These are phyloP conservation scores for Polyergus mexicanus DNA, from an alignment of 1,140 invertebrate genomes.

Conservation along the genomic window DNA sequence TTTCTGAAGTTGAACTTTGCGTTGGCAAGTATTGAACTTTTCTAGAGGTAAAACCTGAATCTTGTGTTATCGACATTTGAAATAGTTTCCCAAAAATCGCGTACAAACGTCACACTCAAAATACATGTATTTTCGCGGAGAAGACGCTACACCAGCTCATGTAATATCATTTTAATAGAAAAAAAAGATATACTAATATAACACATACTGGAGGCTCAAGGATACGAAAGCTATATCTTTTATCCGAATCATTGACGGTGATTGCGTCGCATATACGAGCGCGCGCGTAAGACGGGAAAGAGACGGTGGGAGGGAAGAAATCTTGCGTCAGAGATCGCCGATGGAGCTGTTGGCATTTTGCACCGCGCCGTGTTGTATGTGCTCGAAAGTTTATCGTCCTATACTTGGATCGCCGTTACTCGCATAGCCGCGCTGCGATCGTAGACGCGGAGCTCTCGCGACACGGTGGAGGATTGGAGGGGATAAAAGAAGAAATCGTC, in stretches of 20 bases:
- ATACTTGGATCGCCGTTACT: constrained; percentile 53
- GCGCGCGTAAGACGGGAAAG: constrained; percentile 21
- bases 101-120: not conserved
- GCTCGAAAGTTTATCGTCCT: constrained; percentile 77
- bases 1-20: constrained; percentile 10
- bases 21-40: constrained; percentile 5
- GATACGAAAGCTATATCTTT: not conserved
- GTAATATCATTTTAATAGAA: not conserved
- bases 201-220: not conserved
- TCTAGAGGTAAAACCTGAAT: constrained; percentile 1
- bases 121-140: not conserved
- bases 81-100: not conserved
- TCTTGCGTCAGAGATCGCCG: constrained; percentile 77
- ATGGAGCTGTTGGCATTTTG: constrained; percentile 78
- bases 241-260: constrained; percentile 15
- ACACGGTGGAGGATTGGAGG: not conserved
- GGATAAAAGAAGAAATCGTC: constrained; percentile 27
- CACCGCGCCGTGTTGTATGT: constrained; percentile 55
- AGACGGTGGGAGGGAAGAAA: constrained; percentile 59
- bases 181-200: not conserved
- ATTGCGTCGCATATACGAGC: constrained; percentile 31
- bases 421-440: constrained; percentile 33
- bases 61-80: constrained; percentile 24
- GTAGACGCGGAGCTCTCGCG: constrained; percentile 17
- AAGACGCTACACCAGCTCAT: not conserved